Evolutionary conservation across 2,888 invertebrate genomes (phyloP).

Genomic region (Nowickia ferox): DNA sequence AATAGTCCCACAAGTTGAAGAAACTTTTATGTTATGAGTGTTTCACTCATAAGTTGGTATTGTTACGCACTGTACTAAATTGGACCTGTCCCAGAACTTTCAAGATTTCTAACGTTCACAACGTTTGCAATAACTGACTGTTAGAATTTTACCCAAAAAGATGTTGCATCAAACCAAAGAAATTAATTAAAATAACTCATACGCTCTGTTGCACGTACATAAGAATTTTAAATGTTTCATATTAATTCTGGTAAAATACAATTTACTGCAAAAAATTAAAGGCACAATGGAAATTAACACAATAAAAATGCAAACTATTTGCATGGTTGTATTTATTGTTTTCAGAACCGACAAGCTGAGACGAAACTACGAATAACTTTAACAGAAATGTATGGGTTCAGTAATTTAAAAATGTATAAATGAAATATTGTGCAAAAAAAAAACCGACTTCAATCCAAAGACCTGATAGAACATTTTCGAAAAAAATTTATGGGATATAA

Average conservation of each 20-base stretch:
- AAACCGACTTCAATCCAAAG: too few species aligned
- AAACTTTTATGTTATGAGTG: neutral
- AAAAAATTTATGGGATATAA: too few species aligned
- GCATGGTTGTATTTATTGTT: neutral
- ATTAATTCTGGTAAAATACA: slow-evolving; percentile 11
- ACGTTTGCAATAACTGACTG: too few species aligned
- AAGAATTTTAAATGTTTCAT: slow-evolving; percentile 28
- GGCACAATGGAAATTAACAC: slow-evolving; percentile 35
- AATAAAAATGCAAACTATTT: slow-evolving; percentile 36
- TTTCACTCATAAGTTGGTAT: too few species aligned
- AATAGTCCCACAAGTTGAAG: neutral
- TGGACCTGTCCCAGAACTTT: too few species aligned
- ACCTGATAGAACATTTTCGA: too few species aligned
- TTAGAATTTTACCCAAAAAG: too few species aligned
- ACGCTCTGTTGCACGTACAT: slow-evolving; percentile 64
- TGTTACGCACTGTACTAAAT: too few species aligned
- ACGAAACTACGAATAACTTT: neutral
- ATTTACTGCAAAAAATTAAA: slow-evolving; percentile 48
- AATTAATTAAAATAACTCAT: slow-evolving; percentile 67
- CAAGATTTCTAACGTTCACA: too few species aligned
- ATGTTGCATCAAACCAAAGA: slow-evolving; percentile 17
- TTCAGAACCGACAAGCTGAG: neutral
- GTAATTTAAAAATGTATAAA: too few species aligned
- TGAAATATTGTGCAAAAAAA: too few species aligned
- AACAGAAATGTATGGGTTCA: too few species aligned